Evolutionary conservation across 2,797 vertebrate genomes (phyloP), one percentile per base, ranked within the genome.

Genomic region (Trematomus bernacchii): DNA sequence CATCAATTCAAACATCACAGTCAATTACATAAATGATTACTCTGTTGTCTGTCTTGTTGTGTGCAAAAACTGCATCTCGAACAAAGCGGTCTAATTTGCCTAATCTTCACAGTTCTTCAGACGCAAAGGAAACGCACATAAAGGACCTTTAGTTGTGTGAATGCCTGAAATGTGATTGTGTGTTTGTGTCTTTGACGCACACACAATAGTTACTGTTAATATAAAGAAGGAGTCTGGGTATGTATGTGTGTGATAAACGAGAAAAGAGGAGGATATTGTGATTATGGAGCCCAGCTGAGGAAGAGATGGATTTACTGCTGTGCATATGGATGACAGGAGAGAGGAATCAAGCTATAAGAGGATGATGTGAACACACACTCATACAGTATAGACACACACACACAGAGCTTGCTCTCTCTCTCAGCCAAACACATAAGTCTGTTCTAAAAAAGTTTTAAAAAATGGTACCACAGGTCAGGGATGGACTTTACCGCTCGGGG

Each of bases 381-480:
- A 70, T 6, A 60, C 51, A 14, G 18, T 11, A 70, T 33, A 46
- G 42, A 66, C 58, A 61, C 64, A 48, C 55, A 68, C 46, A 62
- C 51, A 77, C 58, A 74, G 40, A 23, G 23, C 52, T 33, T 37
- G 13, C 54, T 53, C 58, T 13, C 58, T 13, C 59, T 63, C 65
- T n/a, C n/a, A 64, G 44, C n/a, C 57, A 64, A 27, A 3, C 55
- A 73, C 68, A 70, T 21, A 66, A 47, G 44, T 54, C 71, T 53
- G 44, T 33, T 65, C 13, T 63, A 3, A 44, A 27, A 65, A 54
- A 84, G 80, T 77, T 77, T 77, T 78, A 51, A 73, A 88, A 9
- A 84, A 83, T 76, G 47, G 76, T 65, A 66, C 48, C 54, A 50
- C 30, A 60, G 58, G 40, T 97, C 79, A 94, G 44, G 33, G 57